A percentile compares a stretch with the other conserved stretches of the same genome.
These are phyloP conservation scores for Gallinago media DNA, from an alignment of 2,113 vertebrate genomes.

Conservation along the genomic window DNA sequence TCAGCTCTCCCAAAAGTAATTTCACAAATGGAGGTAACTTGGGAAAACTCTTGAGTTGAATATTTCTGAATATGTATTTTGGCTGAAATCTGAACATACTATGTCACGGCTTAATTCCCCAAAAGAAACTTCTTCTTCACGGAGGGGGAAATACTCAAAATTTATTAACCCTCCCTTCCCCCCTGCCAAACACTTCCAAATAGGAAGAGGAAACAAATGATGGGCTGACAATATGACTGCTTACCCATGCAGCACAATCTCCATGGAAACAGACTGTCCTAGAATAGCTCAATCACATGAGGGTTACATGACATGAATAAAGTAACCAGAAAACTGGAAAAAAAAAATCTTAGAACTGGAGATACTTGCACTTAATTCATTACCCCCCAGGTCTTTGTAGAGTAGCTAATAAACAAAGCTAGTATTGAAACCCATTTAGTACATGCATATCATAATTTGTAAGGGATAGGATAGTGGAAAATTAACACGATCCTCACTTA, in stretches of 20 bases:
- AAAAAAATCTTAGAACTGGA: conserved; percentile 9
- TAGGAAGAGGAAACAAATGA: conserved; percentile 59
- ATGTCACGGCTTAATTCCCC: background rate
- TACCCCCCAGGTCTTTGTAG: background rate
- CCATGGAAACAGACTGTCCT: conserved; percentile 66
- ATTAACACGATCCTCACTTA: background rate
- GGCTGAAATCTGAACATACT: background rate
- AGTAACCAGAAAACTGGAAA: conserved; percentile 47
- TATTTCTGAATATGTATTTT: background rate
- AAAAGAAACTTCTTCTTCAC: background rate
- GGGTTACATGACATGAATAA: conserved; percentile 65
- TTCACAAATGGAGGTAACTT: background rate
- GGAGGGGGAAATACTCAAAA: background rate
- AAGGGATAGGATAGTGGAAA: background rate
- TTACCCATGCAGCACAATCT: conserved; percentile 41
- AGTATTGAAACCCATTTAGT: background rate
- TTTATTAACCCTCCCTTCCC: background rate
- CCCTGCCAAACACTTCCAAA: background rate
- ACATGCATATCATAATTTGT: background rate
- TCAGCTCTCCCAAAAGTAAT: background rate
- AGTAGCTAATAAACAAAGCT: conserved; percentile 20
- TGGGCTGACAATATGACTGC: conserved; percentile 39
- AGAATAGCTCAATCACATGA: conserved; percentile 63
- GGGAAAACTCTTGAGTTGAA: background rate
- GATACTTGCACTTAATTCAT: background rate